Conservation (phyloP, 2,888 invertebrate species). For the Deroplatys truncata region DNA sequence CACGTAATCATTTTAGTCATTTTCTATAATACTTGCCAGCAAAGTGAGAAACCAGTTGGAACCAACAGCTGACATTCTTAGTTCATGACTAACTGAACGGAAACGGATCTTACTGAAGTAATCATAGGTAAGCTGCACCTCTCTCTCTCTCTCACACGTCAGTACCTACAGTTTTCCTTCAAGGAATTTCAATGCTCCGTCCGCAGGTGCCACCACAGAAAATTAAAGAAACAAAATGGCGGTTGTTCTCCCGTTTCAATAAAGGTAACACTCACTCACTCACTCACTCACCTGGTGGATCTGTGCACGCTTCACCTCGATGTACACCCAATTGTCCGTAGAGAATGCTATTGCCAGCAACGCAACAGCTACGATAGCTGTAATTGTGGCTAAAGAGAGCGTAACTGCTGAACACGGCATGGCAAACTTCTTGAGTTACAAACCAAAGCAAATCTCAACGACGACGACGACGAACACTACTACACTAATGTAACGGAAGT, state of each 20-base stretch:
- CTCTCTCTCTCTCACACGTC: too few relatives aligned
- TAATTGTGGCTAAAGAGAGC: slow-evolving; percentile 91
- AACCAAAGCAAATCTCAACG: background rate
- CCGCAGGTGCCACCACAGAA: background rate
- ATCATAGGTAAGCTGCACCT: too few relatives aligned
- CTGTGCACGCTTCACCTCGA: slow-evolving; percentile 83
- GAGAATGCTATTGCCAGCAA: slow-evolving; percentile 91
- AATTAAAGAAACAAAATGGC: background rate
- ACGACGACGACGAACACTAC: background rate
- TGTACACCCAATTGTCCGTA: slow-evolving; percentile 95
- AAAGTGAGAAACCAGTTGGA: too few relatives aligned
- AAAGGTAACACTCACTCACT: too few relatives aligned
- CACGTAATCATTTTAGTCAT: too few relatives aligned
- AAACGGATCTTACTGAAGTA: too few relatives aligned
- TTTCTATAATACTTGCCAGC: too few relatives aligned
- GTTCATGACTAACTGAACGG: too few relatives aligned
- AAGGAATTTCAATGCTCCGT: too few relatives aligned
- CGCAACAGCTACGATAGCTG: slow-evolving; percentile 91
- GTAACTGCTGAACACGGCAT: slow-evolving; percentile 95
- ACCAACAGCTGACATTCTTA: too few relatives aligned
- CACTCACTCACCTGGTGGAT: slow-evolving; percentile 71
- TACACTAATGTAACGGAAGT: background rate
- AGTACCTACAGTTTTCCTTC: too few relatives aligned
- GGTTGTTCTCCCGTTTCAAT: background rate
- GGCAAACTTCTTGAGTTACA: background rate